A percentile compares a stretch with the other conserved stretches of the same genome.
phyloP scores from a whole-genome alignment of 2,113 vertebrate species.

The Mohoua ochrocephala region DNA sequence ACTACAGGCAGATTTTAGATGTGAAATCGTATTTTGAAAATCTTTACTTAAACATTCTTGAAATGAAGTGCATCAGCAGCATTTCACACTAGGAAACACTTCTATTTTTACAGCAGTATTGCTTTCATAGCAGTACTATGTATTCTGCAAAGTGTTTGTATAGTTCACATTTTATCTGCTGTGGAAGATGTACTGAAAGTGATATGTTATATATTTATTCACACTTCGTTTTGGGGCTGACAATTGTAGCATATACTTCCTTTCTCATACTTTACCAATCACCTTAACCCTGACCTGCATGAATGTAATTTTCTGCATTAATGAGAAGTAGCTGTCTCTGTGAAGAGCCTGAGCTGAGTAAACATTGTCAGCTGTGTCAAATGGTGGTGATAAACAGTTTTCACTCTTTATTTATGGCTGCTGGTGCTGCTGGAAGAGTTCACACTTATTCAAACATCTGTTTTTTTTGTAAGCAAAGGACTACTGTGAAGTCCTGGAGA shows the following conservation, averaged over 20 bases:
- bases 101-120: not conserved
- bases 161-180: not conserved
- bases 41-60: not conserved
- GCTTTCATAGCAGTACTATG: not conserved
- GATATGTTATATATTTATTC: constrained; percentile 47
- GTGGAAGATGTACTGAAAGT: not conserved
- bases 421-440: not conserved
- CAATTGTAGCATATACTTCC: not conserved
- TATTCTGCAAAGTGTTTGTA: not conserved
- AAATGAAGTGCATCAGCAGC: not conserved
- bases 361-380: constrained; percentile 35
- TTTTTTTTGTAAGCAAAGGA: not conserved
- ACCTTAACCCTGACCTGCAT: constrained; percentile 32
- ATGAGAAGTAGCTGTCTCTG: constrained; percentile 30
- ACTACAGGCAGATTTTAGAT: not conserved
- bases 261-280: constrained; percentile 28
- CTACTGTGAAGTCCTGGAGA: not conserved
- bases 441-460: not conserved
- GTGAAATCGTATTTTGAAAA: not conserved
- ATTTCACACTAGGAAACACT: not conserved
- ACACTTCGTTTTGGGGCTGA: constrained; percentile 24
- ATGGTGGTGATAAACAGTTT: constrained; percentile 30
- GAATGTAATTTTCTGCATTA: constrained; percentile 40
- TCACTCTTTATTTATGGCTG: constrained; percentile 4
- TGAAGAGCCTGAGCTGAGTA: not conserved